A percentile compares a stretch with the other conserved stretches of the same genome.
phyloP scores from a whole-genome alignment of 2,113 vertebrate genomes.

The Onychostruthus taczanowskii region DNA sequence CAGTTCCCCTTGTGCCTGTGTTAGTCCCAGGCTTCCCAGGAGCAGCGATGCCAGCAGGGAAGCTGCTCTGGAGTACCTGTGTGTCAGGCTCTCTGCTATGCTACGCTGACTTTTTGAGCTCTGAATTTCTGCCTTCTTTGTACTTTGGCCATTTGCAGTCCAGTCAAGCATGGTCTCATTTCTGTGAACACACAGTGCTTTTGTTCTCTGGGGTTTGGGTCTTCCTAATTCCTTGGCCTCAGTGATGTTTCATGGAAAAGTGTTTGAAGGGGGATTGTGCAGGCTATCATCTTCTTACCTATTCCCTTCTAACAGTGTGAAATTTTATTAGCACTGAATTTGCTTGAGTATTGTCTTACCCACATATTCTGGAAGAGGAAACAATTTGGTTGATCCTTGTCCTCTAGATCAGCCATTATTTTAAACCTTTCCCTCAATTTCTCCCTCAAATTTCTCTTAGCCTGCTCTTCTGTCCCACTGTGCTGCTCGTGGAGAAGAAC shows the following conservation, averaged over 20 bases:
- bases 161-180: not conserved
- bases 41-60: not conserved
- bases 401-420: not conserved
- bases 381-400: not conserved
- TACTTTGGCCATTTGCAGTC: not conserved
- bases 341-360: not conserved
- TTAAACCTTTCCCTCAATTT: not conserved
- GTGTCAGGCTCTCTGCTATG: not conserved
- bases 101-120: accelerated
- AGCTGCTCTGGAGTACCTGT: not conserved
- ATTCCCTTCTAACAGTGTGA: not conserved
- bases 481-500: not conserved
- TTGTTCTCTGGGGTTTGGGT: not conserved
- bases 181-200: not conserved
- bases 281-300: not conserved
- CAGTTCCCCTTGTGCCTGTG: not conserved
- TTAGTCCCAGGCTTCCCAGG: not conserved
- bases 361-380: not conserved
- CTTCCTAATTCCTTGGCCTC: not conserved
- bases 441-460: not conserved
- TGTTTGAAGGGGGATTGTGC: not conserved
- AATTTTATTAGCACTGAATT: not conserved
- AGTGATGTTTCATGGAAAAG: not conserved
- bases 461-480: not conserved
- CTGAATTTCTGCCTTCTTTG: not conserved